These are phyloP conservation scores for Acrocephalus arundinaceus DNA, from an alignment of 2,113 vertebrate genomes.

Conservation along the genomic window DNA sequence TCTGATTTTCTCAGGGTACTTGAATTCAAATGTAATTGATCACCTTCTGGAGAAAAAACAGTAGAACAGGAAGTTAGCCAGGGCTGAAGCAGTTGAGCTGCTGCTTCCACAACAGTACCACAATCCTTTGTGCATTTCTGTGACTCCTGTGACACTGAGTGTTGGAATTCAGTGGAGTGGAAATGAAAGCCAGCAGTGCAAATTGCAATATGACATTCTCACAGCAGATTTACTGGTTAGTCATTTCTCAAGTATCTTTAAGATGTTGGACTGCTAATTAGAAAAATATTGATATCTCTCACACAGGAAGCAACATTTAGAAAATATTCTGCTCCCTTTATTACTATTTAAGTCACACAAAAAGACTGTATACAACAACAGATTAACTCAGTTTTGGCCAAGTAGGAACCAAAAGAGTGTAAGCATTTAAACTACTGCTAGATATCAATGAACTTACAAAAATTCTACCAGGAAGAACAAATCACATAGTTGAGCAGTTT, in stretches of 20 bases:
- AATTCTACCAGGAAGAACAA: neutral
- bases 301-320: neutral
- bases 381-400: neutral
- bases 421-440: neutral
- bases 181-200: neutral
- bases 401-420: neutral
- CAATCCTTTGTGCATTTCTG: neutral
- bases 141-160: neutral
- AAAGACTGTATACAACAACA: neutral
- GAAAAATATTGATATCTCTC: neutral
- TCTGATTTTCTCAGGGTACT: neutral
- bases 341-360: neutral
- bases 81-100: fast-evolving
- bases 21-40: neutral
- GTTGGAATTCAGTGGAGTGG: neutral
- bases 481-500: neutral
- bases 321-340: neutral
- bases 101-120: neutral
- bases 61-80: neutral
- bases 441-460: neutral
- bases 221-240: neutral
- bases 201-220: neutral
- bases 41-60: neutral
- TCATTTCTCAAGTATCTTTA: neutral
- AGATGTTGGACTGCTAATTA: neutral